Evolutionary conservation across 2,113 vertebrate species (phyloP).

Genomic region (Myiozetetes cayanensis): DNA sequence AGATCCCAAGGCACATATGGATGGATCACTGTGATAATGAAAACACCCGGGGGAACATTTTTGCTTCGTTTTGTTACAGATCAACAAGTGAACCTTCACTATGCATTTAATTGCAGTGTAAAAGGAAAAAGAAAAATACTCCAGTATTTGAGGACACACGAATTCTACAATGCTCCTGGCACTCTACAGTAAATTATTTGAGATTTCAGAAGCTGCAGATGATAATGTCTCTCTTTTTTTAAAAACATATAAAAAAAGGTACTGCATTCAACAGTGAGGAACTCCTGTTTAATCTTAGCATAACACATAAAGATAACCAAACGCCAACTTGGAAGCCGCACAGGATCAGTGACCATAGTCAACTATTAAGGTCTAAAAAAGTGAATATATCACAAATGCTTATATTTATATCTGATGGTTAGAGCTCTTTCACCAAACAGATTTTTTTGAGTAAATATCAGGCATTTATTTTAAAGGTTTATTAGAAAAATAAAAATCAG

Average conservation of each 20-base stretch:
- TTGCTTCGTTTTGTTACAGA: background rate
- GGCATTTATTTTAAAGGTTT: background rate
- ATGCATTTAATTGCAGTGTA: background rate
- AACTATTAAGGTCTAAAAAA: background rate
- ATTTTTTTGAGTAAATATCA: background rate
- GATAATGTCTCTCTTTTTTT: background rate
- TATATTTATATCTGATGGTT: background rate
- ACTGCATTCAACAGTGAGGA: background rate
- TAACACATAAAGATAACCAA: background rate
- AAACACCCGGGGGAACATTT: background rate
- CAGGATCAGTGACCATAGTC: background rate
- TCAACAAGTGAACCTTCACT: background rate
- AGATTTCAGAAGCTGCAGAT: background rate
- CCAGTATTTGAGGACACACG: background rate
- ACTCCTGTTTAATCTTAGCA: background rate
- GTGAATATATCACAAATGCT: background rate
- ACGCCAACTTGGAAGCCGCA: fast-evolving
- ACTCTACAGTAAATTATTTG: background rate
- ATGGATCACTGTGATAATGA: background rate
- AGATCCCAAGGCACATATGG: background rate
- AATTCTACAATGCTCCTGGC: background rate
- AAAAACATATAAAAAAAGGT: background rate
- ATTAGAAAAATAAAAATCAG: background rate
- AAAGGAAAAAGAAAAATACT: background rate
- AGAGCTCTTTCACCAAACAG: background rate